These are phyloP conservation scores for Molossus molossus DNA, from an alignment of 2,797 vertebrate species.

Conservation along the genomic window DNA sequence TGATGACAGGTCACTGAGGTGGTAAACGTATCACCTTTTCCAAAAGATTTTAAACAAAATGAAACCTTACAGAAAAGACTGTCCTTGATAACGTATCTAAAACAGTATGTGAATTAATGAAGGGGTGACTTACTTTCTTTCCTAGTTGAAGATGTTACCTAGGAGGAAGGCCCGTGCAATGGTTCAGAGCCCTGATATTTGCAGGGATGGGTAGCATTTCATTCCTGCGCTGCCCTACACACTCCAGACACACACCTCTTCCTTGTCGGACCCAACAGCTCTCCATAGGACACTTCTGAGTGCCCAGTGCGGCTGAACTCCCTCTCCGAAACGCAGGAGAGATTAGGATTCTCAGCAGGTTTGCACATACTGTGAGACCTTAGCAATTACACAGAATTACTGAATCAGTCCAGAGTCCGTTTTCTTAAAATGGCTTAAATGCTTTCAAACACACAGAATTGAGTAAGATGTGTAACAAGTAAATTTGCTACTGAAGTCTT, in stretches of 20 bases:
- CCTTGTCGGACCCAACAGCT: not conserved
- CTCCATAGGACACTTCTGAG: not conserved
- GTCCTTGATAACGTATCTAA: constrained; percentile 27
- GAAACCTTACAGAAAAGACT: constrained; percentile 38
- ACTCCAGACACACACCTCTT: not conserved
- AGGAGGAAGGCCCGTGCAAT: too few relatives aligned
- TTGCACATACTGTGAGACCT: not conserved
- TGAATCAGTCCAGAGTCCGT: not conserved
- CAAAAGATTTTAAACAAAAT: constrained; percentile 69
- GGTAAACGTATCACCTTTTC: constrained; percentile 59
- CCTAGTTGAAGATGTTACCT: not conserved
- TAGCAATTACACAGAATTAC: not conserved
- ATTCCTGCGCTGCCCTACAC: not conserved
- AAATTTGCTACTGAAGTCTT: not conserved
- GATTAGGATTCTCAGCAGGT: not conserved
- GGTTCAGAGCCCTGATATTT: not conserved
- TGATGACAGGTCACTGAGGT: constrained; percentile 26
- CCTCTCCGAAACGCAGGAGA: not conserved
- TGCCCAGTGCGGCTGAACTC: not conserved
- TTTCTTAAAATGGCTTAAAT: not conserved
- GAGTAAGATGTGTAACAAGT: not conserved
- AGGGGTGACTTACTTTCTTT: not conserved
- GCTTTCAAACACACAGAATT: not conserved
- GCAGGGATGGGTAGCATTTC: not conserved
- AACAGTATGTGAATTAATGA: constrained; percentile 44